Base-by-base conservation (phyloP, 2,113 vertebrate genomes). In the Rhea americana region DNA sequence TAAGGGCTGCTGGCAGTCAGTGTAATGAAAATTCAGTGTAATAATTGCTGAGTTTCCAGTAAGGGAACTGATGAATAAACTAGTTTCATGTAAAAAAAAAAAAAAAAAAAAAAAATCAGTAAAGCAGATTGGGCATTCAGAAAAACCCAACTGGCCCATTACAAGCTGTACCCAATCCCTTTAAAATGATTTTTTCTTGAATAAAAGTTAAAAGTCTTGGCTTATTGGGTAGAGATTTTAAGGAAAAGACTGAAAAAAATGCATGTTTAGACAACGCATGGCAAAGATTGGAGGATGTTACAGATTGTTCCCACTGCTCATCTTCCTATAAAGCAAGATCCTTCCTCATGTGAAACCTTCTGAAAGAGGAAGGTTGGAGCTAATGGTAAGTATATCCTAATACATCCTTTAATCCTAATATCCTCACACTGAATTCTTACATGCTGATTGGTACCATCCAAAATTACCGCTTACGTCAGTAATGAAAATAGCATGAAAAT, bases 291-390 rank as follows among this genome's bases (percentile, higher is more conserved):
- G 37, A 70, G 41, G 32, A 14, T 74, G 32, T 37, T 39, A 41
- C 14, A 39, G 16, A 25, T 63, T 71, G 56, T 50, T 79, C 43
- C 56, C 47, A 28, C 51, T 11, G 12, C 5, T 8, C 1, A 1
- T 79, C 82, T 62, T 45, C 28, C 11, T 8, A 43, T 7, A 6
- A 48, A 76, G 21, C 7, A 53, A 56, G 32, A 68, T 15, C 32
- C 43, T 80, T 73, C 73, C 47, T 53, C 50, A 78, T 0, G 0
- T 16, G 53, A 43, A 55, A 59, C 50, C 53, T 37, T 50, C 24
- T 0, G 0, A 61, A 32, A 15, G 28, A 73, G 45, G 24, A 93
- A 92, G 12, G 32, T 51, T 32, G 9, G 16, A 20, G 65, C 43
- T 47, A 65, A 68, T 75, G 8, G 21, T 22, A 15, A 65, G 24